These are phyloP conservation scores for Epinephelus malabaricus DNA, from an alignment of 2,797 vertebrate species.

Conservation along the genomic window DNA sequence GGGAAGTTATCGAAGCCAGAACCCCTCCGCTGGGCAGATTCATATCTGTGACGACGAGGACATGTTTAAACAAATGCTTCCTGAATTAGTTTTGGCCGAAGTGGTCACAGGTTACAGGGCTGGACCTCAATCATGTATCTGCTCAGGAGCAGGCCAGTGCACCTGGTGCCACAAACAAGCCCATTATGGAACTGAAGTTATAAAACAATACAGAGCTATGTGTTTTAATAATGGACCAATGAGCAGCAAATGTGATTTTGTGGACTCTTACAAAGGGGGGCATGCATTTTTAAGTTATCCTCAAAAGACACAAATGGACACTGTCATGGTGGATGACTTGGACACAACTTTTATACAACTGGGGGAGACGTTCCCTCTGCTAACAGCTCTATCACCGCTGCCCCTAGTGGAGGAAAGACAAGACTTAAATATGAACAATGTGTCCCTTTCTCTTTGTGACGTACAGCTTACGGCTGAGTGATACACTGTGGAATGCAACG, in stretches of 20 bases:
- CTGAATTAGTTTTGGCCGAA: slow-evolving; percentile 56
- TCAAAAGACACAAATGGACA: slow-evolving; percentile 59
- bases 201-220: slow-evolving; percentile 47
- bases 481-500: slow-evolving; percentile 29
- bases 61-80: slow-evolving; percentile 42
- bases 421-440: slow-evolving; percentile 64
- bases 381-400: slow-evolving; percentile 62
- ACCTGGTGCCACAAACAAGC: slow-evolving; percentile 78
- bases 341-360: slow-evolving; percentile 47
- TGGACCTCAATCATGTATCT: slow-evolving; percentile 73
- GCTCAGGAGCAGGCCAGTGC: slow-evolving; percentile 79
- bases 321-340: slow-evolving; percentile 46
- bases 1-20: slow-evolving; percentile 77
- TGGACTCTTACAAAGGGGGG: slow-evolving; percentile 36
- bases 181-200: slow-evolving; percentile 13
- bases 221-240: slow-evolving; percentile 37
- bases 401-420: slow-evolving; percentile 46
- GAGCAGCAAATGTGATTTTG: slow-evolving; percentile 24
- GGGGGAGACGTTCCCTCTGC: slow-evolving; percentile 65
- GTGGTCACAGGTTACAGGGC: slow-evolving; percentile 78
- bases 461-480: slow-evolving; percentile 76
- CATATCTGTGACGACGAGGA: slow-evolving; percentile 35
- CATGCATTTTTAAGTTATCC: slow-evolving; percentile 50
- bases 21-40: slow-evolving; percentile 47
- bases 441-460: slow-evolving; percentile 78